These are phyloP conservation scores for Cervus canadensis DNA, from an alignment of 2,113 vertebrate genomes.

Conservation along the genomic window DNA sequence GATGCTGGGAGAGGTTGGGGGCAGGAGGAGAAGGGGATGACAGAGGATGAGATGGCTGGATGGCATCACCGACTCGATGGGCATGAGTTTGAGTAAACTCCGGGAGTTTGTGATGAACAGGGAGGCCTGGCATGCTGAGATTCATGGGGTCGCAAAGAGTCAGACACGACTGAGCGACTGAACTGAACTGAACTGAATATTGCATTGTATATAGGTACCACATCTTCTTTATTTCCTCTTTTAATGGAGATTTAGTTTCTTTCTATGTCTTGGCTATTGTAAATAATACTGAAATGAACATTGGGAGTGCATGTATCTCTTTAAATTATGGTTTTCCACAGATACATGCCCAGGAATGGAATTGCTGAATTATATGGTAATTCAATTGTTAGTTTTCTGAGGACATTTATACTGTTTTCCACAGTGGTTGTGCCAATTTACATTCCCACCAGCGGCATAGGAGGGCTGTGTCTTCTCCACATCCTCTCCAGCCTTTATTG, in stretches of 20 bases:
- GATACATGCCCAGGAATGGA: neutral
- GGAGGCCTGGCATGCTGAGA: neutral
- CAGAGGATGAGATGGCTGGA: too few species aligned
- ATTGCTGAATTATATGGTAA: neutral
- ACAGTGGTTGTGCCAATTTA: neutral
- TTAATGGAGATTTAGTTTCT: neutral
- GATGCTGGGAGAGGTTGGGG: too few species aligned
- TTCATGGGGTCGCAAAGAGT: neutral
- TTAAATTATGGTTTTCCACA: neutral
- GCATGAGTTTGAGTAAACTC: too few species aligned
- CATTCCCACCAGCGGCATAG: neutral
- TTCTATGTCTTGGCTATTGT: neutral
- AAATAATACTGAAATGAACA: neutral
- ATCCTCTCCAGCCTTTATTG: neutral
- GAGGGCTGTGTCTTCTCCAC: neutral
- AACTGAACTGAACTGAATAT: neutral
- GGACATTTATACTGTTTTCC: neutral
- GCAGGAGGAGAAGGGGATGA: too few species aligned
- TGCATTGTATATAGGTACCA: neutral
- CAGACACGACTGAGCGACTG: rapidly evolving
- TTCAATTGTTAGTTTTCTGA: neutral
- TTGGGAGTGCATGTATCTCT: neutral
- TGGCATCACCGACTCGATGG: too few species aligned
- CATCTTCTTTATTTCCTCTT: neutral
- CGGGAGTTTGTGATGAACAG: too few species aligned